Evolutionary conservation across 1,140 invertebrate species (phyloP), one percentile per base, ranked within the genome.

Genomic region (Solenopsis invicta): DNA sequence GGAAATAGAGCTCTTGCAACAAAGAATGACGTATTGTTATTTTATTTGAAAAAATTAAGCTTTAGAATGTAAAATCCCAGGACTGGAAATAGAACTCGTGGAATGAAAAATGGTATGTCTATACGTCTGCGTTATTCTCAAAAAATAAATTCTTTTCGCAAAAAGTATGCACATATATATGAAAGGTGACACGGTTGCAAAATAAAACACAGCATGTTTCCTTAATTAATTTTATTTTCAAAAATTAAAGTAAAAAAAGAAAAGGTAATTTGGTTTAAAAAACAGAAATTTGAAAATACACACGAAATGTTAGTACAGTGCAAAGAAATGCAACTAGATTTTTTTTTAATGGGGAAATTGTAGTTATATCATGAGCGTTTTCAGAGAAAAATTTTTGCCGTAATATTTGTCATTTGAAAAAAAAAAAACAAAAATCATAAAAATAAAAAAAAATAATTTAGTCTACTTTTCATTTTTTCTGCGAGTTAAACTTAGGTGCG

Each of bases 41-140:
- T 64, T 78, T 66, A 66, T 78, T 78, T 50, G 10, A 18, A 78
- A 78, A 78, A 78, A 78, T 78, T 78, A 78, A 66, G 66, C 29
- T 78, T 12, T 24, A 61, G 24, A 78, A 78, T 50, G 24, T 24
- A 66, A 50, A 78, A 45, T 45, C 18, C 59, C 41, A 66, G 59
- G 59, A 50, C 59, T n/a, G 75, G 75, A 64, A 77, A 77, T 66
- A 66, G 24, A 66, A 41, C 50, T 78, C 13, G 45, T 18, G 18
- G 41, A 78, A 66, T 78, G 50, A 78, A 78, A 78, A 78, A 37
- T 66, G 29, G 1, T 18, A 48, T 24, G 24, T 64, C 24, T 41
- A 66, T 78, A 48, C 34, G 34, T 81, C 41, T 71, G 52, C 34
- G 24, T 71, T 81, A 81, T 72, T 72, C 24, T 16, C 10, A 81